A percentile compares a stretch with the other conserved stretches of the same genome.
phyloP scores from a whole-genome alignment of 1,140 invertebrate genomes.

The Drosophila guanche region DNA sequence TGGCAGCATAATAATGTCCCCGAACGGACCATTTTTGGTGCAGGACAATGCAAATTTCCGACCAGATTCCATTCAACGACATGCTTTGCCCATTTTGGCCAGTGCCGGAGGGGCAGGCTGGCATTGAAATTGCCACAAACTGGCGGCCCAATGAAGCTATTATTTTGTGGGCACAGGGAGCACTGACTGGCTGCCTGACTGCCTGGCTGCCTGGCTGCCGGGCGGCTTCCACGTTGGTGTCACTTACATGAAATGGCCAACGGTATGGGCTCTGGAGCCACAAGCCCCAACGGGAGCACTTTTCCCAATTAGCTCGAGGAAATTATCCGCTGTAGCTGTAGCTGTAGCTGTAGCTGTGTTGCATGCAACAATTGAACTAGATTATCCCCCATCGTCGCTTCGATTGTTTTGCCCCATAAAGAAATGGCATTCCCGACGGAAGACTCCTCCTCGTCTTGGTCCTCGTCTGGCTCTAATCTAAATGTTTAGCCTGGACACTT shows the following conservation, averaged over 20 bases:
- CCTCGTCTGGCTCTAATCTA: slow-evolving; percentile 70
- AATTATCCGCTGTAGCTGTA: slow-evolving; percentile 59
- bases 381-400: slow-evolving; percentile 67
- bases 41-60: slow-evolving; percentile 76
- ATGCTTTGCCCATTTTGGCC: slow-evolving; percentile 38
- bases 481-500: slow-evolving; percentile 77
- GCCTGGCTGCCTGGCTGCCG: slow-evolving; percentile 36
- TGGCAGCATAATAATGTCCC: slow-evolving; percentile 61
- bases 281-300: slow-evolving; percentile 68
- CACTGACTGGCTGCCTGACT: slow-evolving; percentile 38
- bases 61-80: slow-evolving; percentile 71
- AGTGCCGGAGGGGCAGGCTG: slow-evolving; percentile 59
- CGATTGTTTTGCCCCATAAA: slow-evolving; percentile 71
- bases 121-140: slow-evolving; percentile 48
- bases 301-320: slow-evolving; percentile 74
- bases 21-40: slow-evolving; percentile 67
- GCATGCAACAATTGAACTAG: slow-evolving; percentile 79
- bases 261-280: slow-evolving; percentile 11
- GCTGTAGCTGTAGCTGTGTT: slow-evolving; percentile 40
- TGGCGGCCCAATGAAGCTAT: slow-evolving; percentile 71
- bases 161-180: slow-evolving; percentile 70
- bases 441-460: slow-evolving; percentile 44
- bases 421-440: slow-evolving; percentile 77
- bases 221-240: slow-evolving; percentile 62
- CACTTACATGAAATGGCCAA: slow-evolving; percentile 63